Conservation (phyloP, 2,888 invertebrate genomes). For the Trichacis sp. region DNA sequence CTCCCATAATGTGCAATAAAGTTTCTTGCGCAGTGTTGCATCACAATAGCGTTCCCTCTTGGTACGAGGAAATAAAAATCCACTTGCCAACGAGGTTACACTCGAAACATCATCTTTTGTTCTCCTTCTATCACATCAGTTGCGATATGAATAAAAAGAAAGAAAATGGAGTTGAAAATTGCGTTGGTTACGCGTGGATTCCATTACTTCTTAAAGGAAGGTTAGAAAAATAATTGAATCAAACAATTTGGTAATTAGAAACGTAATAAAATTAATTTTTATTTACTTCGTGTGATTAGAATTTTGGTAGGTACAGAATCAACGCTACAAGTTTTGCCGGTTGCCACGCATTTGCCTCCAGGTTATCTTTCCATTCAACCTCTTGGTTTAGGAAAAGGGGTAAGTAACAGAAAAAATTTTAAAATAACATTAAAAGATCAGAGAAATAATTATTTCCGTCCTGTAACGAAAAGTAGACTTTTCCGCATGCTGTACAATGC, state of each 20-base stretch:
- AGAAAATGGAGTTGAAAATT: constrained; percentile 82
- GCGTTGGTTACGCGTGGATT: constrained; percentile 95
- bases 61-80: constrained; percentile 95
- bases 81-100: constrained; percentile 88
- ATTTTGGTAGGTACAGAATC: constrained; percentile 78
- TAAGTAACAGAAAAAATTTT: no score
- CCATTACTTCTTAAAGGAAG: constrained; percentile 85
- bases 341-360: constrained; percentile 88
- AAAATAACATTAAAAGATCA: no score
- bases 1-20: constrained; percentile 75
- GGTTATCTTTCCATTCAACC: constrained; percentile 92
- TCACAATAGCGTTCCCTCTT: constrained; percentile 89
- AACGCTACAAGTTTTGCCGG: constrained; percentile 80
- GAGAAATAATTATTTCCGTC: no score
- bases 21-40: constrained; percentile 86
- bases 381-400: constrained; percentile 91
- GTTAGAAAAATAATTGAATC: constrained; percentile 60
- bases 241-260: no score
- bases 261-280: no score
- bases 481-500: no score
- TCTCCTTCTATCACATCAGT: constrained; percentile 95
- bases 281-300: constrained; percentile 67
- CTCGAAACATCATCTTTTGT: constrained; percentile 89
- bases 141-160: constrained; percentile 87
- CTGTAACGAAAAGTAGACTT: no score